phyloP scores from a whole-genome alignment of 2,113 vertebrate genomes.

The Camelus bactrianus region DNA sequence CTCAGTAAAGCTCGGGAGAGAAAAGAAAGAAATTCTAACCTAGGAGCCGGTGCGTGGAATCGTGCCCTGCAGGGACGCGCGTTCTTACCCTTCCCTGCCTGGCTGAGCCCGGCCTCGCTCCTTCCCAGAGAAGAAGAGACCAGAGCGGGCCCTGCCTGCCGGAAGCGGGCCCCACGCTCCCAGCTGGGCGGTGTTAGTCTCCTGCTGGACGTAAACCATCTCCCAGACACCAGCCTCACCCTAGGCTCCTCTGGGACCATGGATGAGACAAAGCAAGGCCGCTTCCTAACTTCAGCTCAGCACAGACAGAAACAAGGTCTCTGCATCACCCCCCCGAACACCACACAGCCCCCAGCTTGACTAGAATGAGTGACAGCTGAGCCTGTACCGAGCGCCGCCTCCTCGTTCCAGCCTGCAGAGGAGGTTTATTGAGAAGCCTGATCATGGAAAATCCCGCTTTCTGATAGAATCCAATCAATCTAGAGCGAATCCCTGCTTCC shows the following conservation, averaged over 20 bases:
- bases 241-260: not conserved
- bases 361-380: not conserved
- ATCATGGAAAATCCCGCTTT: not conserved
- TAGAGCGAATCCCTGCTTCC: not conserved
- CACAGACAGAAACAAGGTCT: not conserved
- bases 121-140: not conserved
- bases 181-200: fast-evolving
- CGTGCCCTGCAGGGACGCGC: not conserved
- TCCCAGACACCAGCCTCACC: not conserved
- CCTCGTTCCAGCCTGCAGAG: fast-evolving
- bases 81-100: fast-evolving
- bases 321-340: fast-evolving
- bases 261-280: not conserved
- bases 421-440: fast-evolving
- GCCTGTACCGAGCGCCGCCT: fast-evolving
- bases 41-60: fast-evolving
- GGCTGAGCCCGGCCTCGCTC: not conserved
- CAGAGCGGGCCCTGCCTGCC: fast-evolving
- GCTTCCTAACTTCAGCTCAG: not conserved
- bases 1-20: not conserved
- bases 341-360: not conserved
- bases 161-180: fast-evolving
- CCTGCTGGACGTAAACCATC: too few species aligned
- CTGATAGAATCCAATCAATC: not conserved
- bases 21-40: not conserved